Percentiles rank a stretch among this genome's conserved stretches.
Conservation (phyloP, 2,797 vertebrate species). For the Clarias pachynema region DNA sequence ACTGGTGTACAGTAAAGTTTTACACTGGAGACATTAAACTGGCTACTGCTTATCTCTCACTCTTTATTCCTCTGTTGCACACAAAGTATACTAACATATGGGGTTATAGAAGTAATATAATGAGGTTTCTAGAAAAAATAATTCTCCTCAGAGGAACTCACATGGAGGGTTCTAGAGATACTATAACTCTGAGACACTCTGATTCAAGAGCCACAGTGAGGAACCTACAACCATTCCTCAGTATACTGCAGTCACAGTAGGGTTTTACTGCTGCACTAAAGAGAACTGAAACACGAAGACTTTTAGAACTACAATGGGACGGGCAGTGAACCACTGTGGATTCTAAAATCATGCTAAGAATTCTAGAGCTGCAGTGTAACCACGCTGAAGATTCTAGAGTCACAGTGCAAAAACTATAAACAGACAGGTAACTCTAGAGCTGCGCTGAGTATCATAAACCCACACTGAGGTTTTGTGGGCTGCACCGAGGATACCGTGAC, state of each 20-base stretch:
- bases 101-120: too few species aligned
- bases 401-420: not conserved
- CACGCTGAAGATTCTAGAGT: not conserved
- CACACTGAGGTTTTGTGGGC: too few species aligned
- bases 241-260: too few species aligned
- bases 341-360: not conserved
- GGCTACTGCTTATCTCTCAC: slow-evolving; percentile 10
- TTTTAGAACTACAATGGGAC: not conserved
- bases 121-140: too few species aligned
- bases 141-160: not conserved
- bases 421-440: not conserved
- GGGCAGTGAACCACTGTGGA: not conserved
- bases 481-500: too few species aligned
- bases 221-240: too few species aligned
- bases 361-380: not conserved
- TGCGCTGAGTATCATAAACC: not conserved
- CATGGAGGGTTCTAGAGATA: too few species aligned
- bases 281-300: not conserved
- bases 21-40: slow-evolving; percentile 28
- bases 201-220: not conserved
- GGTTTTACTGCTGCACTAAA: too few species aligned
- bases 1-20: slow-evolving; percentile 40
- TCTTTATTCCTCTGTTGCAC: not conserved
- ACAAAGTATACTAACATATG: too few species aligned
- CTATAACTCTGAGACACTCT: too few species aligned